Base-by-base conservation (phyloP, 2,797 vertebrate genomes). In the Parauchenoglanis ngamensis region DNA sequence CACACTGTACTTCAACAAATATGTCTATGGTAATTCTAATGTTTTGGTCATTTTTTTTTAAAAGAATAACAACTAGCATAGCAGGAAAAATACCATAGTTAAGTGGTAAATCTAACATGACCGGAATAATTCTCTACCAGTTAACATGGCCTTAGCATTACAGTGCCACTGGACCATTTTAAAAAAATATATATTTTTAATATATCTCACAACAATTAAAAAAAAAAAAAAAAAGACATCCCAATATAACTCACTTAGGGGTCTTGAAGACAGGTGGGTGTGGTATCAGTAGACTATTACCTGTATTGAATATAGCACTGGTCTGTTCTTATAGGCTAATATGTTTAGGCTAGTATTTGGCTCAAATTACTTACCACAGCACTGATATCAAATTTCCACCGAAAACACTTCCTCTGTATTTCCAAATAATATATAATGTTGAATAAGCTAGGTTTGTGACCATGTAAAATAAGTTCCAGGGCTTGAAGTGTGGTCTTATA, bases 301-400 rank as follows among this genome's bases (percentile, higher is more conserved):
- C 7, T 1, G 59, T 40, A n/a, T 17, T 75, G 72, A 15, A n/a
- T 13, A 56, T 15, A 79, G 10, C 56, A 57, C 54, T 12, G 77
- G 77, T 56, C 76, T 7, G 56, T 78, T 56, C 57, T 56, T 31
- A 56, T 56, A 78, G 28, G 28, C 56, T 59, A 23, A 57, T 56
- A 57, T 35, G 57, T 35, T 35, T 79, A 79, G 28, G 54, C 7
- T 77, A n/a, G n/a, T 8, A 77, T 77, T 57, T 35, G 21, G 28
- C 52, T 78, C 76, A 56, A 54, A 78, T 52, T 76, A 46, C 73
- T 75, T 75, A 49, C 44, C 46, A 49, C 46, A 75, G 72, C 72
- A 13, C 46, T n/a, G 15, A 28, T 54, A 28, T 25, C 12, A 54
- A 17, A 7, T 77, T 54, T 76, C 46, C 13, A 28, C 25, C 54